Percentiles rank a stretch among this genome's conserved stretches.
Conservation (phyloP, 2,113 vertebrate genomes). For the Prionailurus bengalensis region DNA sequence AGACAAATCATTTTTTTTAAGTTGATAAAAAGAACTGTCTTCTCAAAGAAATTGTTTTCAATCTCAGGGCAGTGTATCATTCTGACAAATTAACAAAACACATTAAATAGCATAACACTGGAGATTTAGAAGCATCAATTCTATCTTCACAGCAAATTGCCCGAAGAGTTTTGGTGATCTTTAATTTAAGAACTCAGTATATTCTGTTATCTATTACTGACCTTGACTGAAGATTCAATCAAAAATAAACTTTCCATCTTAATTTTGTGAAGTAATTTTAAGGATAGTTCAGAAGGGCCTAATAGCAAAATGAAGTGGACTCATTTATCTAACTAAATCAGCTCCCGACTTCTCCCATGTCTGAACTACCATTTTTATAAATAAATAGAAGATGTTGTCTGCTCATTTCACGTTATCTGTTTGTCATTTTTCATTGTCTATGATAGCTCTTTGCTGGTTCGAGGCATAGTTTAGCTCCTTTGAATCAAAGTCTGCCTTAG, state of each 20-base stretch:
- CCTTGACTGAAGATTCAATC: conserved; percentile 39
- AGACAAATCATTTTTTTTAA: conserved; percentile 61
- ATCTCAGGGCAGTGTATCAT: conserved; percentile 59
- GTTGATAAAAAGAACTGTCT: conserved; percentile 68
- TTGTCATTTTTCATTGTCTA: background rate
- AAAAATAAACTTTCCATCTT: conserved; percentile 57
- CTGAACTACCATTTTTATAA: background rate
- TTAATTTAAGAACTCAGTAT: conserved; percentile 61
- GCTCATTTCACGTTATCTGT: background rate
- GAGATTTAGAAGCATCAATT: conserved; percentile 37
- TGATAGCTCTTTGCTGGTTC: background rate
- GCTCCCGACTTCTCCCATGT: background rate
- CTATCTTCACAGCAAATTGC: conserved; percentile 45
- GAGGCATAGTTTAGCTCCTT: background rate
- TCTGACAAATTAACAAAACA: conserved; percentile 69
- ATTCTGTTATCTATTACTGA: conserved; percentile 14
- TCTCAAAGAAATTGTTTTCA: conserved; percentile 80
- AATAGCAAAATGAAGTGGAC: background rate
- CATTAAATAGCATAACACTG: conserved; percentile 5
- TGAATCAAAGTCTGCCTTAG: background rate
- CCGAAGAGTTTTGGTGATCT: conserved; percentile 36
- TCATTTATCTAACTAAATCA: background rate
- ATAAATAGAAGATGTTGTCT: background rate
- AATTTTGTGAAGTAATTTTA: conserved; percentile 42
- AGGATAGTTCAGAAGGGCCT: background rate